Percentiles rank a stretch among this genome's conserved stretches.
Conservation (phyloP, 2,888 invertebrate genomes). For the Nemoura dubitans region DNA sequence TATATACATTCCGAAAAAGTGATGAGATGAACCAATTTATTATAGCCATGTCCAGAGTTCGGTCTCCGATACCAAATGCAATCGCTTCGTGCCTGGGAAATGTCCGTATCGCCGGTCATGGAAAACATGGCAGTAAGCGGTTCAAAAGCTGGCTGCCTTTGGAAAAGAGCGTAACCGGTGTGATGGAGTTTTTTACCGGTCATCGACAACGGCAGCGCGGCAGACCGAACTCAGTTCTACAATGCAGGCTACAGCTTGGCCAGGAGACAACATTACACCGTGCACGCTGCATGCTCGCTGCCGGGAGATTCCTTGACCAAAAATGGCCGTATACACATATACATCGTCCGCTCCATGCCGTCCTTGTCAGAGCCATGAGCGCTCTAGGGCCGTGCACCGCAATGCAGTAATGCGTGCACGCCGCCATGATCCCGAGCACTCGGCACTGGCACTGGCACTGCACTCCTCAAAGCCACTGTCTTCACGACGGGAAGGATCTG, state of each 20-base stretch:
- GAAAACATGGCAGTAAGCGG: neutral
- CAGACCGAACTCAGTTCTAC: neutral
- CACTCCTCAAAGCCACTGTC: too few species aligned
- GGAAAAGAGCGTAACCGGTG: neutral
- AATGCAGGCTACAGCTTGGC: neutral
- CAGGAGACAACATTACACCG: neutral
- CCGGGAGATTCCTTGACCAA: conserved; percentile 22
- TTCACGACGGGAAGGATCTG: neutral
- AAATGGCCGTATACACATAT: conserved; percentile 8
- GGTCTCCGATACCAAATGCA: too few species aligned
- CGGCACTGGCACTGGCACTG: neutral
- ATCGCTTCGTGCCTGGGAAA: neutral
- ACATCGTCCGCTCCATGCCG: too few species aligned
- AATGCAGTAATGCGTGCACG: neutral
- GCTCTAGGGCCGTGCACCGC: neutral
- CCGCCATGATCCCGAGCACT: too few species aligned
- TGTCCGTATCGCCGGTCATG: neutral
- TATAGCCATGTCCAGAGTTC: too few species aligned
- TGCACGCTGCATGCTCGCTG: neutral
- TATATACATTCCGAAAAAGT: too few species aligned
- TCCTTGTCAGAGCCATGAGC: too few species aligned
- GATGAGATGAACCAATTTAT: too few species aligned
- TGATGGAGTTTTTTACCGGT: neutral
- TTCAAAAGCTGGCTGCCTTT: too few species aligned
- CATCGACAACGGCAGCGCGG: neutral